Percentiles rank a stretch among this genome's conserved stretches.
Conservation (phyloP, 2,113 vertebrate species). For the Tiliqua scincoides region DNA sequence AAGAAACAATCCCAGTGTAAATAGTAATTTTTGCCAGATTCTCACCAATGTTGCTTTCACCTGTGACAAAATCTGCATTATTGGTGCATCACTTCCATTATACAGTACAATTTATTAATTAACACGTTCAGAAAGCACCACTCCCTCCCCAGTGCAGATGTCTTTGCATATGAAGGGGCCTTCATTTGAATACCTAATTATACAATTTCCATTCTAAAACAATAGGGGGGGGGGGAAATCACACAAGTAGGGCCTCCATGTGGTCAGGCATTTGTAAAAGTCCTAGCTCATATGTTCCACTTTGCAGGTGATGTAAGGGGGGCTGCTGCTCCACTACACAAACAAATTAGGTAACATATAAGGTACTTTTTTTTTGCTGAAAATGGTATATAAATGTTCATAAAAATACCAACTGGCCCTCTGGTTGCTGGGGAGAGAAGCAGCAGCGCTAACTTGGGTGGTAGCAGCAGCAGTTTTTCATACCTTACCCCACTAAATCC, state of each 20-base stretch:
- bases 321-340: neutral
- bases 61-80: neutral
- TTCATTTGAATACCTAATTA: neutral
- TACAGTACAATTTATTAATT: neutral
- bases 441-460: no score
- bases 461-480: no score
- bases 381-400: no score
- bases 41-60: neutral
- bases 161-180: no score
- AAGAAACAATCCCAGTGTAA: neutral
- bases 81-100: neutral
- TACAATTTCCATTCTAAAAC: neutral
- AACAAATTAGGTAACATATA: neutral
- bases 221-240: neutral
- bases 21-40: neutral
- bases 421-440: no score
- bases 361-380: no score
- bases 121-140: neutral
- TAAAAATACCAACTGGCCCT: no score
- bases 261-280: neutral
- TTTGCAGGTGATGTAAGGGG: no score
- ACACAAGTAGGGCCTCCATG: neutral
- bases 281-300: neutral
- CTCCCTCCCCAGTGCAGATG: no score
- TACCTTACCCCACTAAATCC: neutral